These are phyloP conservation scores for Taxidea taxus DNA, from an alignment of 2,113 vertebrate genomes.

Conservation along the genomic window DNA sequence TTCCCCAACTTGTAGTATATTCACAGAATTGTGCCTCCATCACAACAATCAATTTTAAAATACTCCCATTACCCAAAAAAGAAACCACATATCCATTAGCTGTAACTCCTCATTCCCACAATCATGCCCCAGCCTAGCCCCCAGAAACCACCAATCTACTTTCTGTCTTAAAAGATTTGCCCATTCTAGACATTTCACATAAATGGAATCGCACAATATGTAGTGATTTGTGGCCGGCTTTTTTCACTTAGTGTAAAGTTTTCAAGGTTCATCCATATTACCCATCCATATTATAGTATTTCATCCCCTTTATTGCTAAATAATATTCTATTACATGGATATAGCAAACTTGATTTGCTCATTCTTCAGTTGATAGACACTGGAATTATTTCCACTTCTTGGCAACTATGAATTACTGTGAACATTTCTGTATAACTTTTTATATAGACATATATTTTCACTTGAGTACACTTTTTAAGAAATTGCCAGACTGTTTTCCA, in stretches of 20 bases:
- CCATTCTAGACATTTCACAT: background rate
- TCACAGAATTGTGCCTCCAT: background rate
- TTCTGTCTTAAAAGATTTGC: background rate
- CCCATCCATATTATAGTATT: background rate
- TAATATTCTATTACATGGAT: background rate
- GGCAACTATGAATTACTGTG: background rate
- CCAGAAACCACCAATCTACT: background rate
- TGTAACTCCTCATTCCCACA: background rate
- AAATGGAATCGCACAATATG: background rate
- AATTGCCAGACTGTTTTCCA: background rate
- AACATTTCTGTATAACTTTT: background rate
- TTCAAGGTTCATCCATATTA: background rate
- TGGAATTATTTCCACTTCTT: background rate
- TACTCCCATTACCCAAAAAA: background rate
- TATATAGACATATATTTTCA: background rate
- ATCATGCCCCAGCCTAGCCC: background rate
- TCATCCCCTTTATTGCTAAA: background rate
- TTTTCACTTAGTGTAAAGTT: background rate
- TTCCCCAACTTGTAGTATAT: background rate
- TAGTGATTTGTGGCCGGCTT: background rate
- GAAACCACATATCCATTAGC: background rate
- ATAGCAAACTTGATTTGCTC: background rate
- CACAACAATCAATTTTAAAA: background rate
- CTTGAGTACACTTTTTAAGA: background rate
- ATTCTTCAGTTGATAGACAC: background rate